Base-by-base conservation (phyloP, 2,113 vertebrate species). In the Phalacrocorax brasilianus region DNA sequence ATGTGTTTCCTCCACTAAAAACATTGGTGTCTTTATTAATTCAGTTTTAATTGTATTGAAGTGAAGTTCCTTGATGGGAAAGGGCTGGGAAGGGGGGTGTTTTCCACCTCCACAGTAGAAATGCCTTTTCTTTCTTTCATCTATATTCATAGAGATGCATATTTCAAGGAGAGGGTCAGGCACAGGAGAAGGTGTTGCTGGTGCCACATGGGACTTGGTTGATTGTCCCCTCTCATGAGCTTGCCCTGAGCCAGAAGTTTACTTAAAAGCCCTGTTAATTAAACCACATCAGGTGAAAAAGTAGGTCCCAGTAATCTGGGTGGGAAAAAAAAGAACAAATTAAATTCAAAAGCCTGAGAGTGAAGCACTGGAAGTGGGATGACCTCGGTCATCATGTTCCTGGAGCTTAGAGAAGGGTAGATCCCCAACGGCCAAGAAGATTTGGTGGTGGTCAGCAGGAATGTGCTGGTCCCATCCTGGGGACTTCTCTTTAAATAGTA, bases 101-200 rank as follows among this genome's bases (percentile, higher is more conserved):
- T 56, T 74, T 58, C 28, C 77, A 55, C 58, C 56, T 45, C n/a
- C n/a, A 9, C 1, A 71, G 40, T 28, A 42, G 26, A n/a, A 71
- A 19, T 71, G 24, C 28, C 59, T 45, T 44, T 47, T 38, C 28
- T 63, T 27, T 28, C 14, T 58, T 38, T 40, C 49, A 28, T 10
- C 44, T 52, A 0, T 33, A 11, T 24, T 40, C 17, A 9, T 1
- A 50, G 47, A 66, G 52, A 19, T 28, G 35, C 4, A 0, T 53
- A 8, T 55, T 32, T 59, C 28, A 26, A 68, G 62, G 33, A 81
- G 52, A 50, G 11, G 23, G 30, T 58, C 55, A 55, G 38, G 21
- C 50, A 45, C 6, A n/a, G 44, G 44, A 45, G 78, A 50, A 28
- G 33, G 15, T 33, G 30, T 26, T 82, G 30, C 44, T 67, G 32